A percentile compares a stretch with the other conserved stretches of the same genome.
Conservation (phyloP, 2,888 invertebrate species). For the Sminthurinus aureus region DNA sequence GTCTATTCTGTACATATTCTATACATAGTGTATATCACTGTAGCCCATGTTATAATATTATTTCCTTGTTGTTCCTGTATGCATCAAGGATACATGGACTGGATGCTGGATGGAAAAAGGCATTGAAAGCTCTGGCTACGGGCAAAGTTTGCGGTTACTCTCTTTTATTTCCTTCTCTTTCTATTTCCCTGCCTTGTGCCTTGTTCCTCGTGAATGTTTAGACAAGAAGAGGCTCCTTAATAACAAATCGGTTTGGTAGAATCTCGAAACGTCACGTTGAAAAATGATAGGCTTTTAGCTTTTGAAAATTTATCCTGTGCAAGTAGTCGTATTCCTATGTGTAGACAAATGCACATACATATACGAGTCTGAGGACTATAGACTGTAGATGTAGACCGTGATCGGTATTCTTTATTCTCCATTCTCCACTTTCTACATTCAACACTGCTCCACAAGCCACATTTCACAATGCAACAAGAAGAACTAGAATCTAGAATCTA, state of each 20-base stretch:
- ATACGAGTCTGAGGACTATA: too few species aligned
- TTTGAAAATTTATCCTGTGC: constrained; percentile 21
- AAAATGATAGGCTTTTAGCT: constrained; percentile 58
- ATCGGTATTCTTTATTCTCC: neutral
- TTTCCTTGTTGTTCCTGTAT: neutral
- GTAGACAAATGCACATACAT: too few species aligned
- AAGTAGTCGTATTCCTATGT: neutral
- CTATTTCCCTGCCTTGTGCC: neutral
- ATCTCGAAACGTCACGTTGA: constrained; percentile 57
- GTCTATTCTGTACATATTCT: neutral
- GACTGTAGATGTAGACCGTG: neutral
- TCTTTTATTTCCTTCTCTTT: constrained; percentile 8
- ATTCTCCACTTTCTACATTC: neutral
- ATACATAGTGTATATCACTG: neutral
- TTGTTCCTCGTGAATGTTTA: constrained; percentile 45
- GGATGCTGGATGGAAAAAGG: neutral
- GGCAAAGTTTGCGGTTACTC: neutral
- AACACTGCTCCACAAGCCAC: neutral
- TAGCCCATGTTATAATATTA: too few species aligned
- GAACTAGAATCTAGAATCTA: neutral
- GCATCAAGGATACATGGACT: neutral
- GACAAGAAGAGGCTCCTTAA: constrained; percentile 56
- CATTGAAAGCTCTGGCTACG: neutral
- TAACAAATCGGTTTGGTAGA: constrained; percentile 58
- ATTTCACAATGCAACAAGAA: neutral